Percentiles rank a stretch among this genome's conserved stretches.
Evolutionary conservation across 2,888 invertebrate species (phyloP).

Genomic region (Zootermopsis nevadensis): DNA sequence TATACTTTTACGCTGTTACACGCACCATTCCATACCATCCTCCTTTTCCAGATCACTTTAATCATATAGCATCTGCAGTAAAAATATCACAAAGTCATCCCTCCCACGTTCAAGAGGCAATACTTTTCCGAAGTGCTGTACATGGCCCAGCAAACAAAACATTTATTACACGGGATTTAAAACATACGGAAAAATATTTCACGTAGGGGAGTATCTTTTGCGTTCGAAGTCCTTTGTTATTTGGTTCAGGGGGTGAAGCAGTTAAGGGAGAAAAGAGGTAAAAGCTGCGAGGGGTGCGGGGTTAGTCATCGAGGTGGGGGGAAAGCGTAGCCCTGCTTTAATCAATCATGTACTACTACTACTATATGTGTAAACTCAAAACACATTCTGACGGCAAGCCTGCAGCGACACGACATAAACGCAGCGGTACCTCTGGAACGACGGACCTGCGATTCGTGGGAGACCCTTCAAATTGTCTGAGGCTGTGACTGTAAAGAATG

Average conservation of each 20-base stretch:
- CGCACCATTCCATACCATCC: too few species aligned
- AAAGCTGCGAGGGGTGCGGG: slow-evolving; percentile 14
- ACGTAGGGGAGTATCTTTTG: slow-evolving; percentile 46
- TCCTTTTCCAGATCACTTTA: too few species aligned
- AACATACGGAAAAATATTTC: slow-evolving; percentile 14
- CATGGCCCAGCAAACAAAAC: too few species aligned
- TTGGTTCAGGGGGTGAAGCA: slow-evolving; percentile 43
- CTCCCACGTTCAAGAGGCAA: too few species aligned
- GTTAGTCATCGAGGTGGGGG: not conserved
- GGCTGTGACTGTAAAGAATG: too few species aligned
- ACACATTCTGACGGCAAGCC: not conserved
- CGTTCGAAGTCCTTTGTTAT: slow-evolving; percentile 50
- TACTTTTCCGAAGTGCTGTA: too few species aligned
- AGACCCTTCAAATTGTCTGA: too few species aligned
- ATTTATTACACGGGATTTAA: slow-evolving; percentile 15
- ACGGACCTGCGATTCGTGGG: too few species aligned
- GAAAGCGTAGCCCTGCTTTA: slow-evolving; percentile 38
- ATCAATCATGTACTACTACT: slow-evolving; percentile 49
- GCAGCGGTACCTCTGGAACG: too few species aligned
- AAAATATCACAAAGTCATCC: too few species aligned
- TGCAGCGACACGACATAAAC: not conserved
- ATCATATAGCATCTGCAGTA: too few species aligned
- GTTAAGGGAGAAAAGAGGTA: slow-evolving; percentile 46
- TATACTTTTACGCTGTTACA: too few species aligned
- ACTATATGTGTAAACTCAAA: slow-evolving; percentile 34